Conservation (phyloP, 2,113 vertebrate genomes). For the Brachyistius frenatus region DNA sequence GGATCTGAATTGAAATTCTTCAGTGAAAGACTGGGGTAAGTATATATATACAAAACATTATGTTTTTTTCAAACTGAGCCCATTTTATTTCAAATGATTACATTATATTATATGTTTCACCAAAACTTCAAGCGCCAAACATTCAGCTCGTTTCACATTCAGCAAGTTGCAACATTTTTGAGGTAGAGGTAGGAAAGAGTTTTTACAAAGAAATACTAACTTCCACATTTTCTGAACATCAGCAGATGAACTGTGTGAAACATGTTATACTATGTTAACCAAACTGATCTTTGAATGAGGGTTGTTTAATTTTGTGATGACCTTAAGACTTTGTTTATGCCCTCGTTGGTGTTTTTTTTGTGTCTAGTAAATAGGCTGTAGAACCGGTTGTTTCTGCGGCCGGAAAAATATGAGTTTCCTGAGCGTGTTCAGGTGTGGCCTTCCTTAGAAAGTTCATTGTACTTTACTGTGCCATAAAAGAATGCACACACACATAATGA, state of each 20-base stretch:
- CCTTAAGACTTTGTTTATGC: constrained; percentile 7
- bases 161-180: neutral
- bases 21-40: constrained; percentile 54
- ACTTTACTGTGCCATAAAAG: constrained; percentile 33
- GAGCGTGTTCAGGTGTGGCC: constrained; percentile 75
- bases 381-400: constrained; percentile 70
- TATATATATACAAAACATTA: constrained; percentile 19
- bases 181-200: neutral
- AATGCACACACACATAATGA: constrained; percentile 28
- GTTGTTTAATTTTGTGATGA: neutral
- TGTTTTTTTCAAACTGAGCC: neutral
- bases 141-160: no score
- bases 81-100: neutral
- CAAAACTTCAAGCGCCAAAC: no score
- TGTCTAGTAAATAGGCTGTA: constrained; percentile 31
- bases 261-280: neutral
- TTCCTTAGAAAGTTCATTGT: constrained; percentile 61
- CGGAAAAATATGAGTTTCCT: constrained; percentile 74
- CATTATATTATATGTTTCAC: no score
- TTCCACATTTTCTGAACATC: constrained; percentile 12
- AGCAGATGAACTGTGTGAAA: neutral
- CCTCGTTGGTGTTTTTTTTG: constrained; percentile 40
- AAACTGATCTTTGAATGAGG: neutral
- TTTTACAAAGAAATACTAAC: constrained; percentile 2
- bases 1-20: constrained; percentile 29